Evolutionary conservation across 2,888 invertebrate genomes (phyloP).

Genomic region (Lycaena phlaeas): DNA sequence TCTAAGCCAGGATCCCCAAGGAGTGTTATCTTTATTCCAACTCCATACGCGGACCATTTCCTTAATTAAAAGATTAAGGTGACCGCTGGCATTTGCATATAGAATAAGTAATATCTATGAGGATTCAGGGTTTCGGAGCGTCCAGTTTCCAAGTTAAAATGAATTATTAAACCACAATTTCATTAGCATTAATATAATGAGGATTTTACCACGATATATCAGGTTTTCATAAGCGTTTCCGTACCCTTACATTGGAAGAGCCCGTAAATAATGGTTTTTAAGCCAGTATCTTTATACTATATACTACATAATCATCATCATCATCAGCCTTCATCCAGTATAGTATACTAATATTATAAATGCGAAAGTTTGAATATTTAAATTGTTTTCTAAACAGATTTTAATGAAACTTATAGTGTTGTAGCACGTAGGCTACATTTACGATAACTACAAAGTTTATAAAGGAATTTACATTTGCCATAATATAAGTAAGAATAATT

Average conservation of each 20-base stretch:
- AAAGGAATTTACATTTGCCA: too few relatives aligned
- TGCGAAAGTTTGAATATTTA: too few relatives aligned
- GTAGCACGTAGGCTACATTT: too few relatives aligned
- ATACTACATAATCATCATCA: too few relatives aligned
- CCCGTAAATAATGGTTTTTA: background rate
- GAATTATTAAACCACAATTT: conserved; percentile 5
- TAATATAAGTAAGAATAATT: too few relatives aligned
- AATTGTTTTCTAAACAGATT: too few relatives aligned
- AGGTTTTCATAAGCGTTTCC: background rate
- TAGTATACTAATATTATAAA: too few relatives aligned
- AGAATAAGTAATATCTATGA: conserved; percentile 29
- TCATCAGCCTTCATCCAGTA: too few relatives aligned
- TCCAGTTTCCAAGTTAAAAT: background rate
- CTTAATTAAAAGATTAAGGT: conserved; percentile 58
- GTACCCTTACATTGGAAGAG: too few relatives aligned
- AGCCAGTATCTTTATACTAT: background rate
- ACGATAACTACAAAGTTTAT: too few relatives aligned
- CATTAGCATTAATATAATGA: background rate
- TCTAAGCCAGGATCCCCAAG: conserved; percentile 15
- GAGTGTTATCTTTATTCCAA: conserved; percentile 32
- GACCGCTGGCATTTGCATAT: conserved; percentile 38
- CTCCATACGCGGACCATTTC: conserved; percentile 20
- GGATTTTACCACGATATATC: background rate
- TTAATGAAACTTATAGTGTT: too few relatives aligned
- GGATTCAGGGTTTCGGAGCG: conserved; percentile 10